These are phyloP conservation scores for Folsomia candida DNA, from an alignment of 2,888 invertebrate genomes.

Conservation along the genomic window DNA sequence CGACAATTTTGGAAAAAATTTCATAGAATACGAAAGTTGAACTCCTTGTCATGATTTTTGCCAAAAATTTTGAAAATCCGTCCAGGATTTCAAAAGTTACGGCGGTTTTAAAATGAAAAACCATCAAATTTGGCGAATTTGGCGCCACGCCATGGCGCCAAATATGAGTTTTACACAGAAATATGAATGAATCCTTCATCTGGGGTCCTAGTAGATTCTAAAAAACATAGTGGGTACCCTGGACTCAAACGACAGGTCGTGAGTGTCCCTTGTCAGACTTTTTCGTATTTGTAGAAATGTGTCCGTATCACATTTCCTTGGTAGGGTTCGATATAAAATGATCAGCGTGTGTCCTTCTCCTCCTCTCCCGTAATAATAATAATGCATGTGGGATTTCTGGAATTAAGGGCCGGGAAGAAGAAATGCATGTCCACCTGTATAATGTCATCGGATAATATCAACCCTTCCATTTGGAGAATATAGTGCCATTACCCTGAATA, in stretches of 20 bases:
- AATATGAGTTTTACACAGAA: too few species aligned
- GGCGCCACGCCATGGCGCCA: too few species aligned
- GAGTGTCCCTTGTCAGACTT: constrained; percentile 20
- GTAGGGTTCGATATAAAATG: constrained; percentile 47
- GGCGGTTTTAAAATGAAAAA: too few species aligned
- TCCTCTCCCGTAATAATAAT: neutral
- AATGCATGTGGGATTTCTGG: neutral
- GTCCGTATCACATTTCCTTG: constrained; percentile 50
- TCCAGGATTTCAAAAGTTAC: too few species aligned
- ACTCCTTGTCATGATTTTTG: too few species aligned
- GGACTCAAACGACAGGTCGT: neutral
- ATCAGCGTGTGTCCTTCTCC: constrained; percentile 51
- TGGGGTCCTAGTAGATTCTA: too few species aligned
- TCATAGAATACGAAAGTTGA: too few species aligned
- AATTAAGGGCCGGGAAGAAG: neutral
- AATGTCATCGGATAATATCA: constrained; percentile 44
- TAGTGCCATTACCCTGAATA: constrained; percentile 29
- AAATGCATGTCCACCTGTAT: constrained; percentile 42
- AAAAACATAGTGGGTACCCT: too few species aligned
- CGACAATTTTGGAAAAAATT: too few species aligned
- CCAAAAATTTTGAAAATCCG: too few species aligned
- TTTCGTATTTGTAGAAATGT: constrained; percentile 28
- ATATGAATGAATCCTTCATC: too few species aligned
- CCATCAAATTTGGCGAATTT: too few species aligned
- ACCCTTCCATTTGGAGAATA: constrained; percentile 30